Base-by-base conservation (phyloP, 2,113 vertebrate genomes). In the Chloebia gouldiae region DNA sequence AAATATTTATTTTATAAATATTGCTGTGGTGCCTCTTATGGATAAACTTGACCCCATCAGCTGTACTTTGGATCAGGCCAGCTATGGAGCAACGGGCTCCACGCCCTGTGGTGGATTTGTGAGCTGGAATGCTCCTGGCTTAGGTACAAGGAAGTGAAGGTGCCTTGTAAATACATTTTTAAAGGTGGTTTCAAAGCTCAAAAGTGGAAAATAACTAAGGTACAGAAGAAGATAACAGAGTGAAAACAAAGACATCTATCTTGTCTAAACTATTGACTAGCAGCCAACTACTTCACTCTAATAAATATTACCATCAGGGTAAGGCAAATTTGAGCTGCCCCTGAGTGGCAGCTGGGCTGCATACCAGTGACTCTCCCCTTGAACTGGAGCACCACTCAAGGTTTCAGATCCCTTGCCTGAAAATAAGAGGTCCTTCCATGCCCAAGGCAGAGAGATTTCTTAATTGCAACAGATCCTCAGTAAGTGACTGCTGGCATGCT, bases 21-120 rank as follows among this genome's bases (percentile, higher is more conserved):
- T 40, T 81, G 7, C 17, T 89, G 40, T 7, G 37, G 47, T 82
- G 40, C 25, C 35, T 76, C 40, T 54, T 4, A 13, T 2, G 2
- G 61, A 22, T 4, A 12, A n/a, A 40, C 47, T 28, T 33, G 22
- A 24, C 40, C 31, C 40, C 39, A 39, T 53, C 61, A 61, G 39
- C 15, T 15, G 0, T 10, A 1, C 7, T n/a, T 47, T 33, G 68
- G 40, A 4, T 42, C 8, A 11, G n/a, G 13, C 30, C 51, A 37
- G 11, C 16, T 22, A 1, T 51, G 59, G 39, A 86, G 35, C 47
- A 68, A 59, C 22, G 14, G 40, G 15, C 6, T 25, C 15, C 51
- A 51, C 12, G 0, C n/a, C 31, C 54, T 42, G 53, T 35, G 51
- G 15, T 57, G 63, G 27, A 17, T 16, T n/a, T 75, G 28, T 5